phyloP scores from a whole-genome alignment of 2,113 vertebrate genomes.

The Cyrtonyx montezumae region DNA sequence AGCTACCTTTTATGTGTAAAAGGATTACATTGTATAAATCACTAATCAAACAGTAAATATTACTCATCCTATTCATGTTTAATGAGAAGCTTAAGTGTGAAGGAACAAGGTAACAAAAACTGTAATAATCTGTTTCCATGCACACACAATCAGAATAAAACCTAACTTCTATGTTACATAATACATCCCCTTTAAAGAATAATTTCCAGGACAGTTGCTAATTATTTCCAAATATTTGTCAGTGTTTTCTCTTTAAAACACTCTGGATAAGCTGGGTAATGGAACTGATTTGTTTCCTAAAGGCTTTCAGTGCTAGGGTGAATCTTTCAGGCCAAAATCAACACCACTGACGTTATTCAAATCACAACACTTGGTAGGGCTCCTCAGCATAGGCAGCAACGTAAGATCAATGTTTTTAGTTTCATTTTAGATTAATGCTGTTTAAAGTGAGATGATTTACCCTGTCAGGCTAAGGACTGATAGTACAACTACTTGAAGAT shows the following conservation, averaged over 20 bases:
- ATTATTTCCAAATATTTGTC: conserved; percentile 19
- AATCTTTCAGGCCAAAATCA: conserved; percentile 17
- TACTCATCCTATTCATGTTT: neutral
- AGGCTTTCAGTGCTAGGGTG: neutral
- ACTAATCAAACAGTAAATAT: neutral
- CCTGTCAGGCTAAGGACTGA: neutral
- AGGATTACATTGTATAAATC: neutral
- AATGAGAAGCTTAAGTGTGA: neutral
- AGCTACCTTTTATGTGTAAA: neutral
- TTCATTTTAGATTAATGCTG: neutral
- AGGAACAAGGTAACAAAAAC: neutral
- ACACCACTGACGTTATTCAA: neutral
- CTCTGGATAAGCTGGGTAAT: conserved; percentile 18
- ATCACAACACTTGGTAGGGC: neutral
- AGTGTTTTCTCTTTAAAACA: neutral
- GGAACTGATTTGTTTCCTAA: neutral
- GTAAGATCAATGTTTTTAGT: neutral
- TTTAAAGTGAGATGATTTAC: conserved; percentile 20
- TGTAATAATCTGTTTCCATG: neutral
- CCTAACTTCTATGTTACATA: neutral
- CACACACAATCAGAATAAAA: conserved; percentile 3
- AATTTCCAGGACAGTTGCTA: conserved; percentile 13
- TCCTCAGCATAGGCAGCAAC: neutral
- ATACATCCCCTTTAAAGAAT: conserved; percentile 1
- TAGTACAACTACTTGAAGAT: neutral